Conservation (phyloP, 2,888 invertebrate genomes). For the Patella depressa region DNA sequence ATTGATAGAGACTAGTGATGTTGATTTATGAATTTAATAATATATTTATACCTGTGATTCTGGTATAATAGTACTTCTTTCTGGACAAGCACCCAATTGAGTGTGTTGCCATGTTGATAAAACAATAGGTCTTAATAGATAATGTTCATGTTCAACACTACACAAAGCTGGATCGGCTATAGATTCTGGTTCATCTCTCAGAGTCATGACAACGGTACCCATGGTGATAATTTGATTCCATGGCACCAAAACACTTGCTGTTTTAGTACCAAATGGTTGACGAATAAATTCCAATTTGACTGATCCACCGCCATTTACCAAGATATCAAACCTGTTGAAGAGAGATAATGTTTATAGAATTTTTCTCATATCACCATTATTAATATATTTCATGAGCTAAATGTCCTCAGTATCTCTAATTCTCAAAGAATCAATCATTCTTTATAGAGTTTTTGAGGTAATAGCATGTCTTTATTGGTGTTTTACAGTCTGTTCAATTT, state of each 20-base stretch:
- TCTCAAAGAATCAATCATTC: too few relatives aligned
- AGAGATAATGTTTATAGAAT: neutral
- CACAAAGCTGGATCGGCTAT: constrained; percentile 68
- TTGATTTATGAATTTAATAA: too few relatives aligned
- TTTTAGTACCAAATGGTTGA: constrained; percentile 83
- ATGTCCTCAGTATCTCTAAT: too few relatives aligned
- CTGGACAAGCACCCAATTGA: constrained; percentile 70
- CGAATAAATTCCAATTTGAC: constrained; percentile 96
- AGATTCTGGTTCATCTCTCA: constrained; percentile 43
- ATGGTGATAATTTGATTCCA: constrained; percentile 94
- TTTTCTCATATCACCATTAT: too few relatives aligned
- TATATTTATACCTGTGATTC: constrained; percentile 65
- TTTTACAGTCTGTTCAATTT: neutral
- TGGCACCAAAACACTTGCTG: constrained; percentile 76
- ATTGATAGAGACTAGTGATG: too few relatives aligned
- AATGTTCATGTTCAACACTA: constrained; percentile 62
- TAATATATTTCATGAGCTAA: too few relatives aligned
- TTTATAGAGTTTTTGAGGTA: neutral
- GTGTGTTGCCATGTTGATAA: constrained; percentile 71
- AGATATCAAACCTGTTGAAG: constrained; percentile 90
- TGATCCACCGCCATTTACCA: constrained; percentile 98
- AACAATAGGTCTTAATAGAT: constrained; percentile 64
- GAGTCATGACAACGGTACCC: constrained; percentile 61
- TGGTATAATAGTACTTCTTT: constrained; percentile 68
- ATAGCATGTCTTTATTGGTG: neutral